Base-by-base conservation (phyloP, 2,797 vertebrate species). In the Galago senegalensis region DNA sequence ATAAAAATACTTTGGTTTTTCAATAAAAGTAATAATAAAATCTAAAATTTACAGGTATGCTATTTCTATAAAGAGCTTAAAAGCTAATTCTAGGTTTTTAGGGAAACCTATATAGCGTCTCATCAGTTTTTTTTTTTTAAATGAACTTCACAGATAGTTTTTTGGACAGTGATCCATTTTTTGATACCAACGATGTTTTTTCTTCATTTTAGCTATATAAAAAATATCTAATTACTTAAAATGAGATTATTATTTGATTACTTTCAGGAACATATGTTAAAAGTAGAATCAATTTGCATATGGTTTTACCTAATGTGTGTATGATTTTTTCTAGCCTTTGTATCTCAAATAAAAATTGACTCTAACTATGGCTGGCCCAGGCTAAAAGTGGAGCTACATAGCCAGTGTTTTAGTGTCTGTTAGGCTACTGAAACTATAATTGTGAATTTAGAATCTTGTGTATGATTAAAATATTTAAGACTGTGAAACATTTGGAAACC, bases 391-490 rank as follows among this genome's bases (percentile, higher is more conserved):
- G 95, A 96, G 91, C 58, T 27, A 86, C 56, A 56, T 18, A 34
- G 53, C 31, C 77, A 96, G 93, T 94, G 92, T 97, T 96, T 96
- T 96, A 20, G 93, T 91, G 94, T 93, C 77, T 53, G 92, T 18
- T 72, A 34, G 81, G 67, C 92, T 97, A 87, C 92, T 95, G 58
- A 93, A 97, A 97, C 75, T 97, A 90, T 93, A 93, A 92, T 96
- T 97, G 94, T 92, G 97, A 90, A 53, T 91, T 97, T 73, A 94
- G 84, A 97, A 82, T 79, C 43, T 91, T 93, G 81, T 60, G 93
- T 97, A 89, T 80, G 85, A 92, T 81, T 92, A 87, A 96, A 97
- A 94, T 97, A 97, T 87, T 89, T 92, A 98, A 97, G 91, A 84
- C 40, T 89, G 5, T 70, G 65, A 93, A 97, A 73, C 87, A 87